phyloP scores from a whole-genome alignment of 2,888 invertebrate species.

The Drosophila sordidula region DNA sequence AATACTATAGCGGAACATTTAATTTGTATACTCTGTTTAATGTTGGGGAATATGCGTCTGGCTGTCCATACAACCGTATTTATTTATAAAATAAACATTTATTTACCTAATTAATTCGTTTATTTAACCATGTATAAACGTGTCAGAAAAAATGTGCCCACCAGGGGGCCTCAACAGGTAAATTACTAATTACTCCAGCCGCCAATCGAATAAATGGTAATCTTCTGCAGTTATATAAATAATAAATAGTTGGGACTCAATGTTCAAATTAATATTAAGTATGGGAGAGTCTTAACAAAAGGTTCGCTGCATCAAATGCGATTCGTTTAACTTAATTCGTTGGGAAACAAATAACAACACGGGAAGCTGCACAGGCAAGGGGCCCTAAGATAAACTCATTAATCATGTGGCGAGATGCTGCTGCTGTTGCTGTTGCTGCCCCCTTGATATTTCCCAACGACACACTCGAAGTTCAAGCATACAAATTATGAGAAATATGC shows the following conservation, averaged over 20 bases:
- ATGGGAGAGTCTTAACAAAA: background rate
- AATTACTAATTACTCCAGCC: no score
- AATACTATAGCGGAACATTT: no score
- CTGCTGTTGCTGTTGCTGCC: conserved; percentile 5
- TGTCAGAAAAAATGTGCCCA: no score
- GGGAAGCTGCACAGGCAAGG: conserved; percentile 8
- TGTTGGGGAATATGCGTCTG: no score
- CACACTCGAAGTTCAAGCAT: conserved; percentile 46
- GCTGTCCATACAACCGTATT: no score
- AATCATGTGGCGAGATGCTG: conserved; percentile 32
- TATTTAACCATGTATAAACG: no score
- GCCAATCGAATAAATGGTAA: no score
- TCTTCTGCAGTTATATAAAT: no score
- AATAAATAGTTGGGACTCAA: background rate
- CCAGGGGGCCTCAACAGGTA: no score
- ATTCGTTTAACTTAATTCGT: conserved; percentile 32
- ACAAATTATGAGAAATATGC: conserved; percentile 57
- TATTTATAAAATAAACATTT: no score
- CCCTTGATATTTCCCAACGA: conserved; percentile 51
- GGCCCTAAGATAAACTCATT: conserved; percentile 48
- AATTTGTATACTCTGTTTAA: no score
- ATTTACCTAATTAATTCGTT: no score
- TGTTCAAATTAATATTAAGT: background rate
- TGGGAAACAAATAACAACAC: conserved; percentile 32
- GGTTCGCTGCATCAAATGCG: conserved; percentile 21